Evolutionary conservation across 2,113 vertebrate species (phyloP), one percentile per base, ranked within the genome.

Genomic region (Neodontobutis hainanensis): DNA sequence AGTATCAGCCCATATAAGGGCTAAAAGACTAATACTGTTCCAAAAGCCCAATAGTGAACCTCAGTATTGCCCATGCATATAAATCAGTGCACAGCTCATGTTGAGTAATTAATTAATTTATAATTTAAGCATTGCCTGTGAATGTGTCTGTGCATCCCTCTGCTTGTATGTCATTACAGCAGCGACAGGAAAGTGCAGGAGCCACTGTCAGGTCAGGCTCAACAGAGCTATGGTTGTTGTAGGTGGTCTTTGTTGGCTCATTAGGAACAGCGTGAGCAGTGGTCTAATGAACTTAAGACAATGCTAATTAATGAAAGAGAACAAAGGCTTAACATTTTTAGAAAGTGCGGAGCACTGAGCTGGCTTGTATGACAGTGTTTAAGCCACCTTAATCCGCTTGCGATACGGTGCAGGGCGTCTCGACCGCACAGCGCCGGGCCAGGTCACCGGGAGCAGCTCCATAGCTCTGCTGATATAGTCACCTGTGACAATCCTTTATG

Each of bases 251-350:
- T 81, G 82, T 69, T 78, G 73, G 88, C 93, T 94, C 89, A 91
- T 93, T 91, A 77, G 90, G 71, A 83, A 94, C 95, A 93, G 90
- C 89, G 87, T 83, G 90, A 84, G 86, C 62, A 52, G 58, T 80
- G 88, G 94, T 94, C 96, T 98, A 97, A 98, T 95, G 95, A 95
- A 96, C 95, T 96, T 97, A 95, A 97, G 95, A 99, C 96, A 98
- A 98, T 94, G 87, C 92, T 86, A 97, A 99, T 98, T 98, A 99
- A 93, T 92, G 80, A 90, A 86, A 79, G 79, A 85, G 95, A 94
- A 98, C 96, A 99, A 99, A 95, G 93, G 95, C 92, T 88, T 91
- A 91, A 90, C 95, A 93, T 93, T 85, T 86, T 86, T 84, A 76
- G 83, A 80, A 86, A 88, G 80, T 86, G 92, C 89, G 85, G 60